These are phyloP conservation scores for Neodiprion fabricii DNA, from an alignment of 1,140 invertebrate species.

Conservation along the genomic window DNA sequence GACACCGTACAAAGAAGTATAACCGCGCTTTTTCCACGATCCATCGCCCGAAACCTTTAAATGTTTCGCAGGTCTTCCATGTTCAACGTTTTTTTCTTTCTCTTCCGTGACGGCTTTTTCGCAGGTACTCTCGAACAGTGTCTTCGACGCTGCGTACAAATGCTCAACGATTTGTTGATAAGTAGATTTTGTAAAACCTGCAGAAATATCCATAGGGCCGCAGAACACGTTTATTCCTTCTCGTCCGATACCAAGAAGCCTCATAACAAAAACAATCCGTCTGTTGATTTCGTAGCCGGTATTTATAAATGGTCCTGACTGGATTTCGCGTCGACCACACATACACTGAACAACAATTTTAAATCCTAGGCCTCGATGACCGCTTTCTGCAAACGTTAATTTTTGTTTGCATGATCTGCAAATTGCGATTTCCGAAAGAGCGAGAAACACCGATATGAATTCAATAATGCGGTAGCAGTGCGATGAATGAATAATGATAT, in stretches of 20 bases:
- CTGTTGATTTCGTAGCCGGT: conserved; percentile 31
- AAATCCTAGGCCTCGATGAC: conserved; percentile 29
- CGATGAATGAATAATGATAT: conserved; percentile 22
- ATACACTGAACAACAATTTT: conserved; percentile 26
- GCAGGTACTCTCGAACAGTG: conserved; percentile 14
- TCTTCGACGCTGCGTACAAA: conserved; percentile 11
- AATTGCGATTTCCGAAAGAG: conserved; percentile 27
- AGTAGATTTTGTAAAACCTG: conserved; percentile 17
- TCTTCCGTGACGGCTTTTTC: conserved; percentile 22
- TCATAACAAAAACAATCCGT: conserved; percentile 31
- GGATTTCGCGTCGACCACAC: conserved; percentile 26
- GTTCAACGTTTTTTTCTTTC: conserved; percentile 13
- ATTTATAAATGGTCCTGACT: conserved; percentile 27
- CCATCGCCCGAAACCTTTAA: conserved; percentile 16
- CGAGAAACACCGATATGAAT: conserved; percentile 25
- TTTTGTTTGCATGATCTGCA: conserved; percentile 26
- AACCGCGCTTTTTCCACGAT: no score
- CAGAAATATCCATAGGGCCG: conserved; percentile 19
- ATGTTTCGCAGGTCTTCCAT: conserved; percentile 1
- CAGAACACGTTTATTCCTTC: conserved; percentile 33
- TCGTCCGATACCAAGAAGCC: conserved; percentile 29
- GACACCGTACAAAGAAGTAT: no score
- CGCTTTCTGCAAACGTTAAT: conserved; percentile 25
- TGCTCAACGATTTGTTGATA: conserved; percentile 14
- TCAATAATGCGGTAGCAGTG: conserved; percentile 30